Evolutionary conservation across 2,888 invertebrate genomes (phyloP), one percentile per base, ranked within the genome.

Genomic region (Latheticus oryzae): DNA sequence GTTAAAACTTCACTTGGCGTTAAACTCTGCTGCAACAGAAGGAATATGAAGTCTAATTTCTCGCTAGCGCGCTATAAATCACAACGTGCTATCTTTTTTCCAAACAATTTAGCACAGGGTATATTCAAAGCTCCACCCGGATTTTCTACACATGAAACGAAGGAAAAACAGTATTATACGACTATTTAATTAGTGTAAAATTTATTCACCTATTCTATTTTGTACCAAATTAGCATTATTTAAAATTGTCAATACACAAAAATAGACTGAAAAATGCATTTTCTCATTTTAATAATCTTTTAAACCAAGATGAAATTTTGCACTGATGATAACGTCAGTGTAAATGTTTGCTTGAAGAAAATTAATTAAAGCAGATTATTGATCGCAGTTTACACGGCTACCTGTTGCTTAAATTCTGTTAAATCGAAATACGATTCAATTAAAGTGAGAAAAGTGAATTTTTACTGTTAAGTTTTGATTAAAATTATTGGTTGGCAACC

Each of bases 351-450:
- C 8, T 16, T 15, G 17, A 35, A 35, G 35, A 35, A 17, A 35
- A 35, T 35, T 35, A 35, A 35, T 35, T 35, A 35, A 35, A 8
- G 35, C 7, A n/a, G 8, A 35, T 15, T 35, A 35, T 35, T 35
- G 35, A 35, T 35, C 17, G 5, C 5, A 13, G 3, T 13, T 32
- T 8, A 9, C 12, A 13, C 2, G 4, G 15, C 35, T 35, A 35
- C 35, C 35, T 35, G 35, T 35, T 35, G 35, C 35, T 35, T 11
- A 4, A 30, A 15, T 35, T 16, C 5, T 5, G 13, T 13, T 2
- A 30, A 30, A 30, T 30, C 13, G 11, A 11, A 30, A 30, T 30
- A 30, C n/a, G n/a, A n/a, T n/a, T n/a, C n/a, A n/a, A n/a, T n/a
- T n/a, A n/a, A n/a, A n/a, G n/a, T n/a, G n/a, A n/a, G n/a, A n/a